phyloP scores from a whole-genome alignment of 2,888 invertebrate species.

The Sarcophaga rosellei region DNA sequence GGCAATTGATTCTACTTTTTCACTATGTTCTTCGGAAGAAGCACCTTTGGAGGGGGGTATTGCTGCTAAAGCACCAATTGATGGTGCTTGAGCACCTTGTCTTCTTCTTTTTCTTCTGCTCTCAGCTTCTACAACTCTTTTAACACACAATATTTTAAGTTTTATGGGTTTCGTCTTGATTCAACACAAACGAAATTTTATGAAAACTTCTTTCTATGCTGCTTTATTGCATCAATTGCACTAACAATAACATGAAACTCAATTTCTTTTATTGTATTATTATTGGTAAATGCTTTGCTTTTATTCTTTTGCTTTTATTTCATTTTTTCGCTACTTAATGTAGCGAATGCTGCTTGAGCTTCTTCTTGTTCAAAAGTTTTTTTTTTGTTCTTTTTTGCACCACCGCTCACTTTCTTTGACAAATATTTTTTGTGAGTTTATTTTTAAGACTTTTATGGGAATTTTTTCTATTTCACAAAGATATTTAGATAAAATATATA shows the following conservation, averaged over 20 bases:
- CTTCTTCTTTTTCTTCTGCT: conserved; percentile 30
- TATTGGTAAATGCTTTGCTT: conserved; percentile 53
- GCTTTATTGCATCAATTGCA: conserved; percentile 42
- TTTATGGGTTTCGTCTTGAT: conserved; percentile 33
- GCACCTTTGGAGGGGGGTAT: conserved; percentile 47
- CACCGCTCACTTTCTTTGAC: conserved; percentile 65
- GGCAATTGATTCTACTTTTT: conserved; percentile 36
- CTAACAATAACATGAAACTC: conserved; percentile 25
- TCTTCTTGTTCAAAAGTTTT: conserved; percentile 60
- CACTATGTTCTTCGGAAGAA: conserved; percentile 48
- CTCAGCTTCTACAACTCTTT: conserved; percentile 2
- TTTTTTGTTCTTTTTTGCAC: conserved; percentile 64
- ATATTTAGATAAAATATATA: conserved; percentile 1
- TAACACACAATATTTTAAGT: conserved; percentile 34
- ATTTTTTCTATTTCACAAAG: conserved; percentile 3
- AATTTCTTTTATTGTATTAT: conserved; percentile 15
- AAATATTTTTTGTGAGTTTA: conserved; percentile 34
- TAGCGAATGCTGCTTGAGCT: conserved; percentile 58
- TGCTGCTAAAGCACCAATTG: conserved; percentile 54
- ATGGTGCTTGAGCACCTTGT: conserved; percentile 54
- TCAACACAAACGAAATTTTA: conserved; percentile 6
- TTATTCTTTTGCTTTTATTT: conserved; percentile 47
- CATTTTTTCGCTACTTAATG: conserved; percentile 60
- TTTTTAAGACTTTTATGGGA: not conserved
- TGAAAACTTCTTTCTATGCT: conserved; percentile 6